Evolutionary conservation across 2,797 vertebrate species (phyloP), one percentile per base, ranked within the genome.

Genomic region (Microctenopoma lineatum): DNA sequence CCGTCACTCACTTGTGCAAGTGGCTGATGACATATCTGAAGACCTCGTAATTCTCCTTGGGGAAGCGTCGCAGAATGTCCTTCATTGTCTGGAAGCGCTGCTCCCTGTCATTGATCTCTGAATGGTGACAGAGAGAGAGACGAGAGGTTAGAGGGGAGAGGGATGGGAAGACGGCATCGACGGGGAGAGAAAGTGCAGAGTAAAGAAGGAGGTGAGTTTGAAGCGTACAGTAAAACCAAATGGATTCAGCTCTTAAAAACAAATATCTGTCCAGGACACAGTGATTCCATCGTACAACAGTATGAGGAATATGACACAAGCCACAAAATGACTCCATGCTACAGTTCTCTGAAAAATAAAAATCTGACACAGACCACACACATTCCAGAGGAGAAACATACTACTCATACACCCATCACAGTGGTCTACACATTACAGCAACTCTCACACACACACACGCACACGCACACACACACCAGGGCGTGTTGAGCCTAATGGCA

Each of bases 21-120:
- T 98, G 97, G 53, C 92, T 95, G 85, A 95, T 95, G 91, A 98
- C 96, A 5, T 96, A 98, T 94, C 94, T 98, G 95, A 98, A 98
- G 93, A 98, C 95, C 66, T 98, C 96, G 0, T 97, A 95, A 92
- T 98, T 98, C 76, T 98, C 96, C 85, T 90, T 95, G 21, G 97
- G 97, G 78, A 98, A 97, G 67, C 91, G 96, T 81, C 92, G 94
- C 69, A 98, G 93, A 42, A 96, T 93, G n/a, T 98, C 96, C 89
- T 95, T 96, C 79, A 98, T 96, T 38, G 95, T 92, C 9, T 95
- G 95, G 57, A 97, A 87, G 68, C 95, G 96, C 91, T 97, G 96
- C 73, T 98, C 97, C 61, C 95, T 92, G 89, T 98, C 97, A 1
- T 94, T 96, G 92, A 97, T 96, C 89, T 98, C 97, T 98, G 91